Conservation (phyloP, 2,888 invertebrate species). For the Eugnorisma glareosa region DNA sequence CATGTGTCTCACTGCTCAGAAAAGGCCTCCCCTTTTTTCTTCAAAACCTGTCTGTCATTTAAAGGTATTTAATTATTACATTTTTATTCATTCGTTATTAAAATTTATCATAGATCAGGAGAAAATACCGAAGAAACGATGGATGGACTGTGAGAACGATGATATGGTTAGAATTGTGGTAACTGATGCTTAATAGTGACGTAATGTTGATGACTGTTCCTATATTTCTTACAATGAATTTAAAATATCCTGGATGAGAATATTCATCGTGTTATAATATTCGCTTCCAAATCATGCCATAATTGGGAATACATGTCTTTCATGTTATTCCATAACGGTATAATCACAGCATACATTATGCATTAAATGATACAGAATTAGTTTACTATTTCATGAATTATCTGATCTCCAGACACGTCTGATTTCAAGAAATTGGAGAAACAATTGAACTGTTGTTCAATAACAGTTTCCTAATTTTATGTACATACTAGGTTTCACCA, state of each 20-base stretch:
- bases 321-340: constrained; percentile 38
- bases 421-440: constrained; percentile 12
- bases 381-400: constrained; percentile 54
- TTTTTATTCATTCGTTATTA: no score
- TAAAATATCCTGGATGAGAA: not conserved
- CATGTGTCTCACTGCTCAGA: no score
- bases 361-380: constrained; percentile 43
- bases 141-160: not conserved
- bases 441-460: constrained; percentile 10
- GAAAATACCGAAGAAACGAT: not conserved
- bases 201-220: no score
- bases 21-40: no score
- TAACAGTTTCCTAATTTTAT: not conserved
- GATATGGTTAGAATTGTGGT: not conserved
- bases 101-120: no score
- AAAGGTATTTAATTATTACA: no score
- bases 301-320: constrained; percentile 35
- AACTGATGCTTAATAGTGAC: no score
- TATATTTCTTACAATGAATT: not conserved
- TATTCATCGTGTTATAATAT: constrained; percentile 16
- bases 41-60: no score
- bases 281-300: constrained; percentile 31
- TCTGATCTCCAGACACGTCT: constrained; percentile 26
- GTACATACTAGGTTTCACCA: no score
- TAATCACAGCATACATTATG: constrained; percentile 45